Evolutionary conservation across 1,140 invertebrate genomes (phyloP), one percentile per base, ranked within the genome.

Genomic region (Macrotrachela quadricornifera): DNA sequence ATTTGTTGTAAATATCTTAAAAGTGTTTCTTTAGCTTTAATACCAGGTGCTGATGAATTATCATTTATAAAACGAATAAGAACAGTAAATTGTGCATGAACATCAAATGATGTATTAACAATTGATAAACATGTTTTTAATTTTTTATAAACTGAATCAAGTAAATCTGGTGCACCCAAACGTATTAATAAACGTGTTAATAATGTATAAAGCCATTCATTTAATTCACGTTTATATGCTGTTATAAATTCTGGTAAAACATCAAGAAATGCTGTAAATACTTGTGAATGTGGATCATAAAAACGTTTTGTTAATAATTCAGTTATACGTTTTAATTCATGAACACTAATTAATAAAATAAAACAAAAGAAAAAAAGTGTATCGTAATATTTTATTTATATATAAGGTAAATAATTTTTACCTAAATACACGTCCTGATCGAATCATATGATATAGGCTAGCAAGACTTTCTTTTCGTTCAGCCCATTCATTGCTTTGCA

Each of bases 281-380:
- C 83, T 73, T 76, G 21, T 4, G 21, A 30, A 65, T 92, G 85
- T n/a, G 85, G 83, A 68, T 94, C 88, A 76, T 88, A 85, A 62
- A 94, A 91, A 83, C 92, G 87, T 72, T 85, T 83, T 44, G 83
- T 82, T 63, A 91, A 85, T 56, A 88, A 81, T 60, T 92, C 86
- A 0, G 83, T 85, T 10, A 87, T 75, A 58, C 80, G 76, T 45
- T 79, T 78, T 39, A 88, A 70, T 63, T 87, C 82, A 4, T 76
- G 57, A 6, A 61, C 61, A 60, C 66, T 68, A 62, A 51, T 62
- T 62, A 40, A 45, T 42, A 49, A 57, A 56, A 30, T 4, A 30
- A 30, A n/a, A n/a, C n/a, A n/a, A n/a, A n/a, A n/a, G n/a, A n/a
- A n/a, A n/a, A n/a, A n/a, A n/a, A n/a, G n/a, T n/a, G n/a, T n/a